A percentile compares a stretch with the other conserved stretches of the same genome.
Conservation (phyloP, 2,797 vertebrate species). For the Peromyscus aztecus region DNA sequence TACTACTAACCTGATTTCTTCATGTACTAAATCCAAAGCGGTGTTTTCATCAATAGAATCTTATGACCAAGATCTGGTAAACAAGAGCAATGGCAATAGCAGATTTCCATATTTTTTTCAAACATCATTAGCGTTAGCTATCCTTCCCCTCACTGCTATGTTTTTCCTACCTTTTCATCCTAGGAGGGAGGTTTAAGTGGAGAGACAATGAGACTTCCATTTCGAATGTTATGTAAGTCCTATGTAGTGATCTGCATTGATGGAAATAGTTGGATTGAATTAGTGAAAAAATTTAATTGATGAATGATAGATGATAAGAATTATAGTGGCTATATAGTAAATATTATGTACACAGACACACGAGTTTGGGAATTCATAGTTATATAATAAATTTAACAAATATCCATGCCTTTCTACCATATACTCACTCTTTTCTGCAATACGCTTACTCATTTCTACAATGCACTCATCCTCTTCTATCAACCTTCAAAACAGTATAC, state of each 20-base stretch:
- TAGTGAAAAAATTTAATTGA: no score
- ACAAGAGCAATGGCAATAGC: background rate
- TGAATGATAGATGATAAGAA: no score
- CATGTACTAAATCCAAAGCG: background rate
- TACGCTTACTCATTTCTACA: no score
- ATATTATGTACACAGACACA: no score
- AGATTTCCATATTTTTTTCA: background rate
- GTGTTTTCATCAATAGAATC: background rate
- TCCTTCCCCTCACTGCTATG: background rate
- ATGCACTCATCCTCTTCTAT: no score
- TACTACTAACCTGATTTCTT: background rate
- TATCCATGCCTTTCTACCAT: no score
- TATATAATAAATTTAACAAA: no score
- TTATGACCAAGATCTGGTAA: background rate
- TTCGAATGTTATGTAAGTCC: background rate
- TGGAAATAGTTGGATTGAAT: background rate
- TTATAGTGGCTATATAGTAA: no score
- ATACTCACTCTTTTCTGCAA: no score
- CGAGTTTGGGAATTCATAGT: no score
- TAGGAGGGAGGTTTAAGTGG: background rate
- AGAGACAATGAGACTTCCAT: background rate
- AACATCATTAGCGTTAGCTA: background rate
- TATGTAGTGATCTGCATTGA: background rate
- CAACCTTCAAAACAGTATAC: no score
- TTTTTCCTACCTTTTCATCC: background rate